A percentile compares a stretch with the other conserved stretches of the same genome.
These are phyloP conservation scores for Amphipoea lucens DNA, from an alignment of 2,888 invertebrate species.

Conservation along the genomic window DNA sequence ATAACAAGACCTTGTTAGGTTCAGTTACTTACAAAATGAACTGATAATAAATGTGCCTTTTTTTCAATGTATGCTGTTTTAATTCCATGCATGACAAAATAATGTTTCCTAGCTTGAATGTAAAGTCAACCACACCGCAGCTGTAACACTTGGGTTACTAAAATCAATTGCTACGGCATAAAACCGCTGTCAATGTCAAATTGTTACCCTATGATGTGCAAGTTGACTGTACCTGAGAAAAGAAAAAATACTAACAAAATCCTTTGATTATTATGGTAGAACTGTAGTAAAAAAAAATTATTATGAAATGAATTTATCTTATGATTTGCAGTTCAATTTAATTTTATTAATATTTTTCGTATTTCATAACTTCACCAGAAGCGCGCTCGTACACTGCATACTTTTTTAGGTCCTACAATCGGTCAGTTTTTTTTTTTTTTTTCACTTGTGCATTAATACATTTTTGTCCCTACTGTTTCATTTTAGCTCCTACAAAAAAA, in stretches of 20 bases:
- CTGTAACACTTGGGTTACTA: background rate
- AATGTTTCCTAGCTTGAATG: background rate
- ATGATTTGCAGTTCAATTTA: background rate
- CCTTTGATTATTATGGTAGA: background rate
- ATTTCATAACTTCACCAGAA: too few relatives aligned
- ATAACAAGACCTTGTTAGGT: slow-evolving; percentile 76
- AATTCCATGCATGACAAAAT: slow-evolving; percentile 18
- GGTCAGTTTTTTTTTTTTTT: too few relatives aligned
- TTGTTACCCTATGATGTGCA: background rate
- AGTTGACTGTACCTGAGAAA: background rate
- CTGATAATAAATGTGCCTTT: slow-evolving; percentile 68
- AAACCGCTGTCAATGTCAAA: background rate
- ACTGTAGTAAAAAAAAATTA: too few relatives aligned
- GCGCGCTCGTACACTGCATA: too few relatives aligned
- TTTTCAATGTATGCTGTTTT: slow-evolving; percentile 35
- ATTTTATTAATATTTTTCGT: too few relatives aligned
- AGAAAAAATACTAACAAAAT: background rate
- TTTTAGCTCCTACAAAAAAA: too few relatives aligned
- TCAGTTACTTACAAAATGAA: slow-evolving; percentile 48
- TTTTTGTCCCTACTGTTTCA: too few relatives aligned
- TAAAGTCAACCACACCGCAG: background rate
- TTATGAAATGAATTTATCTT: background rate
- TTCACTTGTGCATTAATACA: too few relatives aligned
- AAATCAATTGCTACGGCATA: background rate
- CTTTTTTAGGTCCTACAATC: too few relatives aligned